phyloP scores from a whole-genome alignment of 2,113 vertebrate species.

The Leptobrachium ailaonicum region DNA sequence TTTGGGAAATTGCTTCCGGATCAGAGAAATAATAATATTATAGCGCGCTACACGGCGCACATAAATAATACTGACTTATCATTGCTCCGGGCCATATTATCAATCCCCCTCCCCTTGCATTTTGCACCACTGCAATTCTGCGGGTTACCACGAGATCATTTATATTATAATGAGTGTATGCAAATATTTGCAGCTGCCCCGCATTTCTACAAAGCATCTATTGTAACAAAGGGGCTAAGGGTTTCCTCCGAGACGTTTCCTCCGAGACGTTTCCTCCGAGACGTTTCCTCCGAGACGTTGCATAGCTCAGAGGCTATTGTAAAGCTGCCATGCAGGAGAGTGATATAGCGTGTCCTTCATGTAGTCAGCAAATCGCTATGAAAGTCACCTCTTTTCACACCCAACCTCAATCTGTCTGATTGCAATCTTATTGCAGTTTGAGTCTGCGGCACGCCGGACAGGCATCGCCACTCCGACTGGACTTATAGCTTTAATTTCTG shows the following conservation, averaged over 20 bases:
- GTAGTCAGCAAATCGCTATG: constrained; percentile 21
- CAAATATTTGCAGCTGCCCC: constrained; percentile 41
- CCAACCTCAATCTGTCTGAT: constrained; percentile 37
- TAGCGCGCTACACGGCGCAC: neutral
- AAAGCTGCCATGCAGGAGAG: constrained; percentile 40
- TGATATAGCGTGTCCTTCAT: constrained; percentile 40
- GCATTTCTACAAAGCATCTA: constrained; percentile 34
- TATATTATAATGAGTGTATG: constrained; percentile 43
- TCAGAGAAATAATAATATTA: neutral
- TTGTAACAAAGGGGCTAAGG: constrained; percentile 27
- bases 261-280: too few relatives aligned
- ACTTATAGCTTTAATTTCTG: too few relatives aligned
- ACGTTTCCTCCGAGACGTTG: constrained; percentile 34
- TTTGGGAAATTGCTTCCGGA: neutral
- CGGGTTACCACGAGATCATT: constrained; percentile 24
- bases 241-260: constrained; percentile 31
- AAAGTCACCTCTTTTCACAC: constrained; percentile 44
- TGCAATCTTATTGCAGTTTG: constrained; percentile 14
- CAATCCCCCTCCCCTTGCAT: neutral
- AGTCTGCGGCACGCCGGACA: constrained; percentile 8
- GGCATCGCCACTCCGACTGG: neutral
- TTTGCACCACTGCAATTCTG: constrained; percentile 25
- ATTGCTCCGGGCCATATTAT: constrained; percentile 7
- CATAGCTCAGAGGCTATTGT: constrained; percentile 40
- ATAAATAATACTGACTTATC: neutral